These are phyloP conservation scores for Dinomys branickii DNA, from an alignment of 2,113 vertebrate genomes.

Conservation along the genomic window DNA sequence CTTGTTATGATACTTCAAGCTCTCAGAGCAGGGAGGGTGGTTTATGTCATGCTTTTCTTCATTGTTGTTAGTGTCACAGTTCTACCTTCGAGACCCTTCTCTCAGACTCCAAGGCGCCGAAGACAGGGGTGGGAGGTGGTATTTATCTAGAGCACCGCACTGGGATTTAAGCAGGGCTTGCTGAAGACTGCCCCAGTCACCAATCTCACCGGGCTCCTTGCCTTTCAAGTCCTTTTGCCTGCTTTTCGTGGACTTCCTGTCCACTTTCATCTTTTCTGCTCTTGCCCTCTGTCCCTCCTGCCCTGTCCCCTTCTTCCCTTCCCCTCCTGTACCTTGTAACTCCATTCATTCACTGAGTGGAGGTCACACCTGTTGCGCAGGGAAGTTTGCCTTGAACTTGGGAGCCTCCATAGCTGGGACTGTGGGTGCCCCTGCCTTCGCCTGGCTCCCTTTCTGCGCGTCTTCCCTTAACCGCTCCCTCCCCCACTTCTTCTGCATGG, in stretches of 20 bases:
- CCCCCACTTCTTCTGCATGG: not conserved
- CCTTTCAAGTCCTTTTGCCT: not conserved
- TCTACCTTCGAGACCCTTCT: not conserved
- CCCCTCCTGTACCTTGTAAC: not conserved
- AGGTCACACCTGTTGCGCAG: not conserved
- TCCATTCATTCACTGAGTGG: not conserved
- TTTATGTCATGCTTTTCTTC: accelerated
- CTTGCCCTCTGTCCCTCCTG: no score
- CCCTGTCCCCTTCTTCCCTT: not conserved
- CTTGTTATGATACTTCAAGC: not conserved
- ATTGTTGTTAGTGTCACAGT: not conserved
- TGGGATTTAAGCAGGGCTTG: not conserved
- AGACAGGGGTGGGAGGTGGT: no score
- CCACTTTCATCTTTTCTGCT: no score
- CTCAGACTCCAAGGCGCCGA: not conserved
- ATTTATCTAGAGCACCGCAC: not conserved
- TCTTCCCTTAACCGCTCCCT: no score
- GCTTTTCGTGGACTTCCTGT: not conserved
- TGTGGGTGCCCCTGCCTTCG: not conserved
- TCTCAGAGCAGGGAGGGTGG: not conserved
- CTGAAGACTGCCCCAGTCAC: accelerated
- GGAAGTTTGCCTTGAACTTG: not conserved
- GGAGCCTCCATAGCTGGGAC: not conserved
- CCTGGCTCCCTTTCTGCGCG: not conserved
- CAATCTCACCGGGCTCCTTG: accelerated